Conservation (phyloP, 2,797 vertebrate genomes). For the Oreochromis grahami region DNA sequence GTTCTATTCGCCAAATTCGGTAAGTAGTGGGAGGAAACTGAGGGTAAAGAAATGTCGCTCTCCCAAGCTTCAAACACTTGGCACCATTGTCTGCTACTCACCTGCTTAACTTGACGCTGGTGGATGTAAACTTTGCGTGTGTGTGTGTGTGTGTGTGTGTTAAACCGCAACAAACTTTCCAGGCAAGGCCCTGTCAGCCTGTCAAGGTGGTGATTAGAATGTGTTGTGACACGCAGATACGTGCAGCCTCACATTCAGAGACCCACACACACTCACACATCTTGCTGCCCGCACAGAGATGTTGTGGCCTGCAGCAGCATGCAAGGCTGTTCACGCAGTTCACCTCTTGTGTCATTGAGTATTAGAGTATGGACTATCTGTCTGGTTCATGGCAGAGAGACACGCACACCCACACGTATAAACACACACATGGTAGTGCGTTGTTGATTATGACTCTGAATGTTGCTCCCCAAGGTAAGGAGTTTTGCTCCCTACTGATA, state of each 20-base stretch:
- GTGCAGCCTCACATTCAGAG: conserved; percentile 19
- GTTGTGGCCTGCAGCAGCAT: conserved; percentile 58
- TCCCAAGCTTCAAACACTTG: background rate
- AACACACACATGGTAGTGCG: background rate
- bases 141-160: background rate
- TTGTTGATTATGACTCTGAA: conserved; percentile 46
- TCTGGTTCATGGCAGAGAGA: conserved; percentile 22
- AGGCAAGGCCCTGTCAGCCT: conserved; percentile 22
- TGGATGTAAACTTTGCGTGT: background rate
- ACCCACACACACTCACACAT: background rate
- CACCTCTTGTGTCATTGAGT: conserved; percentile 64
- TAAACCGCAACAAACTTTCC: conserved; percentile 9
- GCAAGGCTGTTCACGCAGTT: conserved; percentile 53
- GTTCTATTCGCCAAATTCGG: background rate
- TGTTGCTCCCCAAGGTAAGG: conserved; percentile 25
- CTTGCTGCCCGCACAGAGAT: conserved; percentile 22
- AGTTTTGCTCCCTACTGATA: conserved; percentile 34
- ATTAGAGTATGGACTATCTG: conserved; percentile 57
- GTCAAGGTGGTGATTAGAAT: conserved; percentile 56
- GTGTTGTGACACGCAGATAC: conserved; percentile 43
- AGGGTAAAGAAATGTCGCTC: background rate
- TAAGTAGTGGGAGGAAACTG: background rate
- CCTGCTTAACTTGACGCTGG: background rate
- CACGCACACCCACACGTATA: background rate
- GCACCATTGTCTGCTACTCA: conserved; percentile 27